Conservation (phyloP, 1,140 invertebrate genomes). For the Antheraea mylitta region DNA sequence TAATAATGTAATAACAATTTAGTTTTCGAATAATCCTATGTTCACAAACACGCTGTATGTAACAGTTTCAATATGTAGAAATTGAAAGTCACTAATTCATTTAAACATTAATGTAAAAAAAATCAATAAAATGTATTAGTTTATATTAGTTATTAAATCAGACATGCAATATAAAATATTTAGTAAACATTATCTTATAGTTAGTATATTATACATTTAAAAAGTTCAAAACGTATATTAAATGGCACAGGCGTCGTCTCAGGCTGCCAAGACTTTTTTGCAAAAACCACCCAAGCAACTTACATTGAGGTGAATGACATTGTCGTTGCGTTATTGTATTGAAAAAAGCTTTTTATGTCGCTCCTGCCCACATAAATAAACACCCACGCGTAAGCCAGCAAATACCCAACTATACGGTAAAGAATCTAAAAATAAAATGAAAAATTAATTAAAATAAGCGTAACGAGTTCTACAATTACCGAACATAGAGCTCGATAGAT, state of each 20-base stretch:
- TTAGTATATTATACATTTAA: constrained; percentile 11
- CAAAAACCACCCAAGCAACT: constrained; percentile 47
- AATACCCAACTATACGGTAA: constrained; percentile 33
- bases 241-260: constrained; percentile 10
- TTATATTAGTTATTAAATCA: background rate
- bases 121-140: background rate
- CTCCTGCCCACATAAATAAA: constrained; percentile 23
- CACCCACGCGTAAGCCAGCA: constrained; percentile 41
- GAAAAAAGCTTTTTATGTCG: background rate
- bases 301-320: constrained; percentile 73
- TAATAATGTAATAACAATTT: too few relatives aligned
- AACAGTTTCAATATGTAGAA: too few relatives aligned
- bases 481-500: background rate
- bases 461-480: background rate
- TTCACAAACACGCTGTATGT: too few relatives aligned
- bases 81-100: too few relatives aligned
- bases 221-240: constrained; percentile 6
- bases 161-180: background rate
- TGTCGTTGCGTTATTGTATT: constrained; percentile 21
- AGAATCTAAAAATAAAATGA: constrained; percentile 51
- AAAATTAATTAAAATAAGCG: background rate
- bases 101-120: background rate
- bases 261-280: constrained; percentile 21
- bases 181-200: background rate
- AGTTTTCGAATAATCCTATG: too few relatives aligned